These are phyloP conservation scores for Pogonomyrmex californicus DNA, from an alignment of 1,140 invertebrate species.

Conservation along the genomic window DNA sequence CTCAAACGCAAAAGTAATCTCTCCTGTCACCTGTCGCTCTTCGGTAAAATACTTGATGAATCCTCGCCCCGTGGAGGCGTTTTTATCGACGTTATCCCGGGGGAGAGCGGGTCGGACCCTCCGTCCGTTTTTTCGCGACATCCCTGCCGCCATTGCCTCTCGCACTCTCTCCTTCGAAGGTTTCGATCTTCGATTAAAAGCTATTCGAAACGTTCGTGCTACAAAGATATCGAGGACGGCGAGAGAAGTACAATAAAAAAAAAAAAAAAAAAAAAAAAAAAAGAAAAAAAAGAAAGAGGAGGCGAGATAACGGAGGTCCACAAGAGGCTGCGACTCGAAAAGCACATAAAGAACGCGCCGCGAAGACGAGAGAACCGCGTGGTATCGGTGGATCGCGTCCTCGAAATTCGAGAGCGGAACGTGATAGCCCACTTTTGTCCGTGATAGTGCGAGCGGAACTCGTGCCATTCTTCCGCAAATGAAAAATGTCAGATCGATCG, in stretches of 20 bases:
- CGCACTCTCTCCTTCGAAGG: conserved; percentile 40
- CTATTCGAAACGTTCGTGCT: conserved; percentile 52
- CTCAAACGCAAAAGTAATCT: conserved; percentile 74
- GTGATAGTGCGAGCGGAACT: conserved; percentile 47
- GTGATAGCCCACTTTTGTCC: conserved; percentile 51
- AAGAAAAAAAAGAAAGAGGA: not conserved
- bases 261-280: not conserved
- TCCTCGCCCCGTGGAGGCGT: conserved; percentile 62
- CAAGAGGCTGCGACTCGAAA: conserved; percentile 16
- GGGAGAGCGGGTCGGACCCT: conserved; percentile 30
- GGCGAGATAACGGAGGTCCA: conserved; percentile 37
- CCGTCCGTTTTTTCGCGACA: conserved; percentile 47
- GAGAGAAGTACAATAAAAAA: conserved; percentile 9
- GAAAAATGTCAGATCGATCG: conserved; percentile 62
- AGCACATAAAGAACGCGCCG: conserved; percentile 33
- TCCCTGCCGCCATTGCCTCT: conserved; percentile 23
- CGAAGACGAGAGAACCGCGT: conserved; percentile 33
- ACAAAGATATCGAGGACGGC: conserved; percentile 29
- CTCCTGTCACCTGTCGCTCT: conserved; percentile 72
- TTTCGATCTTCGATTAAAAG: conserved; percentile 74
- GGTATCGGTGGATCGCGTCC: conserved; percentile 33
- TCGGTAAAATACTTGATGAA: conserved; percentile 74
- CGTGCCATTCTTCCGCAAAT: conserved; percentile 45
- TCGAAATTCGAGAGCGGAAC: conserved; percentile 57
- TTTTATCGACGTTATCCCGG: conserved; percentile 70